Evolutionary conservation across 2,113 vertebrate species (phyloP).

Genomic region (Nibea albiflora): DNA sequence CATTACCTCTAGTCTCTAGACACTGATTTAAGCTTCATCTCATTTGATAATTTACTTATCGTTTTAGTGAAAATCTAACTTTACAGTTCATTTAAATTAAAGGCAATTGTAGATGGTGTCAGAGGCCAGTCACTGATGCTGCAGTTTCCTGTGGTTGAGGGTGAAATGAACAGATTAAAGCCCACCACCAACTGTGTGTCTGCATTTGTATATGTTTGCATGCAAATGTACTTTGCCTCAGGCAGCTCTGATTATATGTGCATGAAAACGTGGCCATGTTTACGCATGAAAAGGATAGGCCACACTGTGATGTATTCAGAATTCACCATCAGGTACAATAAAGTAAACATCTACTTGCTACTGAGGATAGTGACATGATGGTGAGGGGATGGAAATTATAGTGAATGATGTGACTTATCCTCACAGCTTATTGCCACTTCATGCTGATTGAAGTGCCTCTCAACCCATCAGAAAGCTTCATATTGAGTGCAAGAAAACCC

Average conservation of each 20-base stretch:
- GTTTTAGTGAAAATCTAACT: background rate
- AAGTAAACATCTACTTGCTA: constrained; percentile 23
- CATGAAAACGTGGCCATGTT: constrained; percentile 21
- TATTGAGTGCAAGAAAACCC: constrained; percentile 33
- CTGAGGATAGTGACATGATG: constrained; percentile 28
- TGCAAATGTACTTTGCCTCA: constrained; percentile 41
- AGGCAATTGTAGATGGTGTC: background rate
- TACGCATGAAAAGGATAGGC: constrained; percentile 18
- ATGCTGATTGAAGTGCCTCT: constrained; percentile 73
- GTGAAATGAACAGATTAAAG: constrained; percentile 36
- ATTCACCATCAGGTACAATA: constrained; percentile 3
- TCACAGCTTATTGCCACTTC: constrained; percentile 51
- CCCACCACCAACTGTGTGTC: background rate
- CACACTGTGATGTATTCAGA: constrained; percentile 36
- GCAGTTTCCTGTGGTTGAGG: constrained; percentile 7
- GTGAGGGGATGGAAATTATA: constrained; percentile 58
- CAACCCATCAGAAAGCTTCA: constrained; percentile 46
- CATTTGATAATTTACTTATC: background rate
- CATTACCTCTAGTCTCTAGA: background rate
- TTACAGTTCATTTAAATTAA: background rate
- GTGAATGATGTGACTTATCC: constrained; percentile 53
- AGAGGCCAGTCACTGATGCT: background rate
- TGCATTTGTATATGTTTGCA: constrained; percentile 29
- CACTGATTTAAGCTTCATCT: background rate
- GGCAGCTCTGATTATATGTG: constrained; percentile 24